Percentiles rank a stretch among this genome's conserved stretches.
Conservation (phyloP, 1,140 invertebrate species). For the Agrilus planipennis region DNA sequence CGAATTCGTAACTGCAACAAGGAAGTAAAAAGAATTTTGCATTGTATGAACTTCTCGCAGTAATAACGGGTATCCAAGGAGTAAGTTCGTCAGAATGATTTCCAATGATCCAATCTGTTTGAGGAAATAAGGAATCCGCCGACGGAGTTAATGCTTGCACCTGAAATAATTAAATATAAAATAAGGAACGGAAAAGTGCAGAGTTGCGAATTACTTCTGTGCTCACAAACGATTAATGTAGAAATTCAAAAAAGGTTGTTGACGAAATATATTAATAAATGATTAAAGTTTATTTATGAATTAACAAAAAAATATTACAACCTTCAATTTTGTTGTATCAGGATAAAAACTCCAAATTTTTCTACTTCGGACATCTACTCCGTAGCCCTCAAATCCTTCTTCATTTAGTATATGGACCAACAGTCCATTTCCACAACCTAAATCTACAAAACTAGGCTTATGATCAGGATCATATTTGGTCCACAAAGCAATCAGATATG, state of each 20-base stretch:
- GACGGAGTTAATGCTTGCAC: slow-evolving; percentile 33
- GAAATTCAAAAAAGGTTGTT: too few relatives aligned
- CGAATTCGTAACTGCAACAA: slow-evolving; percentile 88
- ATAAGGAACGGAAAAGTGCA: too few relatives aligned
- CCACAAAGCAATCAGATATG: slow-evolving; percentile 81
- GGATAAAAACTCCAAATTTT: slow-evolving; percentile 84
- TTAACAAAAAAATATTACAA: too few relatives aligned
- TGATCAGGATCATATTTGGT: slow-evolving; percentile 38
- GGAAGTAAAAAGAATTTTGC: slow-evolving; percentile 84
- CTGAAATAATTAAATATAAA: too few relatives aligned
- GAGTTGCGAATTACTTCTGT: too few relatives aligned
- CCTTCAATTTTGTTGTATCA: slow-evolving; percentile 35
- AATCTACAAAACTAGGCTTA: slow-evolving; percentile 72
- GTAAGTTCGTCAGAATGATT: slow-evolving; percentile 98
- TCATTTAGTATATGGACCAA: slow-evolving; percentile 76
- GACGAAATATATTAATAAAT: too few relatives aligned
- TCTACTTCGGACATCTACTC: slow-evolving; percentile 79
- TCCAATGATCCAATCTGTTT: slow-evolving; percentile 91
- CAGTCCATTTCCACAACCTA: slow-evolving; percentile 95
- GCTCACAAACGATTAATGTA: too few relatives aligned
- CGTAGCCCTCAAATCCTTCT: slow-evolving; percentile 77
- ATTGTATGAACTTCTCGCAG: slow-evolving; percentile 53
- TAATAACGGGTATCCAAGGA: slow-evolving; percentile 93
- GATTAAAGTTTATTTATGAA: too few relatives aligned
- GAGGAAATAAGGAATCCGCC: slow-evolving; percentile 53